Evolutionary conservation across 2,113 vertebrate genomes (phyloP).

Genomic region (Sapajus apella): DNA sequence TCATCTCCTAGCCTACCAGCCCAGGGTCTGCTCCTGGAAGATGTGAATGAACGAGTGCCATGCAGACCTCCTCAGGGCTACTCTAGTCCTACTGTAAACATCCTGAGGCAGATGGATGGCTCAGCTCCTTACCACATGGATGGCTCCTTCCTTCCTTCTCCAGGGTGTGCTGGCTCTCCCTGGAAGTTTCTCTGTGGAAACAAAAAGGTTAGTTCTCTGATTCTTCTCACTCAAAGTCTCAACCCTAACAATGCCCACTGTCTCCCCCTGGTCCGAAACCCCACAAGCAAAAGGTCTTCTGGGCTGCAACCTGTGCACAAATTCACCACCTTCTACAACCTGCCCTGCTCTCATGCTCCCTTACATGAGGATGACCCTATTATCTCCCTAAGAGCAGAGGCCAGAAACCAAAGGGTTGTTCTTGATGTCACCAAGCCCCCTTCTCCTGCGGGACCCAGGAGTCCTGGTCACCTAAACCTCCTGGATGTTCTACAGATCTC

Average conservation of each 20-base stretch:
- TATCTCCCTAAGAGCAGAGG: not conserved
- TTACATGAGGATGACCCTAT: not conserved
- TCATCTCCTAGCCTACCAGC: not conserved
- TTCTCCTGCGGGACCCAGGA: not conserved
- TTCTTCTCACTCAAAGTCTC: not conserved
- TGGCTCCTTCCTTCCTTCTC: not conserved
- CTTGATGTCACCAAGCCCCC: not conserved
- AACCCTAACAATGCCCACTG: not conserved
- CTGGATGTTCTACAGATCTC: not conserved
- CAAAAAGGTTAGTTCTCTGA: not conserved
- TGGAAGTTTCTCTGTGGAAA: slow-evolving; percentile 28
- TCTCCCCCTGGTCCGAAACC: not conserved
- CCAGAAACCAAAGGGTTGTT: not conserved
- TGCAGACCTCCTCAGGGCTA: no score
- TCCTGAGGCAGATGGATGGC: not conserved
- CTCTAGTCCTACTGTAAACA: not conserved
- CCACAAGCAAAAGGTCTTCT: fast-evolving
- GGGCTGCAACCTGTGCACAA: not conserved
- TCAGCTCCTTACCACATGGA: slow-evolving; percentile 36
- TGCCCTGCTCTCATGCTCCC: not conserved
- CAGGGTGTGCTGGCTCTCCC: not conserved
- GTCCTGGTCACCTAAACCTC: not conserved
- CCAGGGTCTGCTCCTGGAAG: not conserved
- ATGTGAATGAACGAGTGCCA: not conserved
- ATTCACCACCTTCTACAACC: not conserved